A percentile compares a stretch with the other conserved stretches of the same genome.
phyloP scores from a whole-genome alignment of 2,113 vertebrate genomes.

The Cercocebus atys region DNA sequence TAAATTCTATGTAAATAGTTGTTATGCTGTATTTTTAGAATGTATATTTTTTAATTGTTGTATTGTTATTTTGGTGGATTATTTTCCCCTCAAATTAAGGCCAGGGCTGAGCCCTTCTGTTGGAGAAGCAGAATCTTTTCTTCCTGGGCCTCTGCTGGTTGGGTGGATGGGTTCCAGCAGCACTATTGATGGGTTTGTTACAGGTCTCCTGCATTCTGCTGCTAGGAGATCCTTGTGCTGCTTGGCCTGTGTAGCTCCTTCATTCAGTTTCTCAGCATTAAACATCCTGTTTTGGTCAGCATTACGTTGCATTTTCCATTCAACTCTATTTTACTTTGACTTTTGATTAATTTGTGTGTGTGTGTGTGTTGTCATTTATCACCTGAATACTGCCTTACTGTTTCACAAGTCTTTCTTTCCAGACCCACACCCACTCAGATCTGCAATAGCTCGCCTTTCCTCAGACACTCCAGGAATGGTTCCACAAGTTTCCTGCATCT shows the following conservation, averaged over 20 bases:
- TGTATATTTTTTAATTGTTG: neutral
- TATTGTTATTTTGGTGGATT: neutral
- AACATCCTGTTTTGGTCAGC: neutral
- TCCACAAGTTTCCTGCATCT: neutral
- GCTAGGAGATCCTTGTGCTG: no score
- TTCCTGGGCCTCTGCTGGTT: neutral
- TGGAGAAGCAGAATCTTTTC: neutral
- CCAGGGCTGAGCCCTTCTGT: neutral
- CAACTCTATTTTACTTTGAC: neutral
- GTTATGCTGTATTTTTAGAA: neutral
- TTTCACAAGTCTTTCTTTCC: neutral
- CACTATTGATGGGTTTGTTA: neutral
- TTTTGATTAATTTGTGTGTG: neutral
- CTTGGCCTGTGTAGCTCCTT: neutral
- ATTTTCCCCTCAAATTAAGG: neutral
- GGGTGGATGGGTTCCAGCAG: fast-evolving
- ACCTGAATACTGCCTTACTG: neutral
- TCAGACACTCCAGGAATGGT: neutral
- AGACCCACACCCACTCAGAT: neutral
- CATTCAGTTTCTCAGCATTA: neutral
- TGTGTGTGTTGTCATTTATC: neutral
- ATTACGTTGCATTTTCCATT: neutral
- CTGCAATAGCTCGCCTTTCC: neutral
- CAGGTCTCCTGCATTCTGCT: neutral
- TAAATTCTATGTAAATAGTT: no score